These are phyloP conservation scores for Eudemis profundana DNA, from an alignment of 2,888 invertebrate genomes.

Conservation along the genomic window DNA sequence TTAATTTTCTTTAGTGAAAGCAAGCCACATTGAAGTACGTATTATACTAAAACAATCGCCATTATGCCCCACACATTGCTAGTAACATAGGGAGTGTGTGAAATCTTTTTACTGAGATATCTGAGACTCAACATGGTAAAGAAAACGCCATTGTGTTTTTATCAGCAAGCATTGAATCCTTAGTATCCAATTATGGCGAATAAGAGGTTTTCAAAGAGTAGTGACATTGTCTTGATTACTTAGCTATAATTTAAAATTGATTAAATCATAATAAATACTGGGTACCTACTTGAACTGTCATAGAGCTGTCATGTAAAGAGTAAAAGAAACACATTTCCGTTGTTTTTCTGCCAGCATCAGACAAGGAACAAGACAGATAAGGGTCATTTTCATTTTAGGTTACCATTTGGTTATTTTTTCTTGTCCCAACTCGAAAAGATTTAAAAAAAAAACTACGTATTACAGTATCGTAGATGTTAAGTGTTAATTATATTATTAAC, in stretches of 20 bases:
- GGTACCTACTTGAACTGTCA: too few relatives aligned
- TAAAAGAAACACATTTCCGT: too few relatives aligned
- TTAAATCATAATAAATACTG: too few relatives aligned
- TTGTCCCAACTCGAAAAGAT: too few relatives aligned
- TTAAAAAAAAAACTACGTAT: too few relatives aligned
- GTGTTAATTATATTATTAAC: too few relatives aligned
- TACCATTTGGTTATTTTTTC: too few relatives aligned
- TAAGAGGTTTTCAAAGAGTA: background rate
- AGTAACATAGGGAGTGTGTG: constrained; percentile 19
- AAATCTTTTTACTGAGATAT: constrained; percentile 26
- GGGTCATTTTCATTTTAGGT: too few relatives aligned
- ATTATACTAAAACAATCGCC: constrained; percentile 23
- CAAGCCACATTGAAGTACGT: constrained; percentile 6
- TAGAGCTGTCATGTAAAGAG: too few relatives aligned
- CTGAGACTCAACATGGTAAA: constrained; percentile 10
- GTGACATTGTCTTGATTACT: constrained; percentile 3
- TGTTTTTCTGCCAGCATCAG: too few relatives aligned
- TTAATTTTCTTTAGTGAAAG: constrained; percentile 24
- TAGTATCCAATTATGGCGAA: constrained; percentile 9
- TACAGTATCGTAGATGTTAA: too few relatives aligned
- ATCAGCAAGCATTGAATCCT: constrained; percentile 12
- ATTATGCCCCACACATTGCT: constrained; percentile 17
- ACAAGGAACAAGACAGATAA: too few relatives aligned
- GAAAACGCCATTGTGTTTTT: constrained; percentile 38
- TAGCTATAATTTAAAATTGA: background rate